Conservation (phyloP, 2,888 invertebrate genomes). For the Pherbina coryleti region DNA sequence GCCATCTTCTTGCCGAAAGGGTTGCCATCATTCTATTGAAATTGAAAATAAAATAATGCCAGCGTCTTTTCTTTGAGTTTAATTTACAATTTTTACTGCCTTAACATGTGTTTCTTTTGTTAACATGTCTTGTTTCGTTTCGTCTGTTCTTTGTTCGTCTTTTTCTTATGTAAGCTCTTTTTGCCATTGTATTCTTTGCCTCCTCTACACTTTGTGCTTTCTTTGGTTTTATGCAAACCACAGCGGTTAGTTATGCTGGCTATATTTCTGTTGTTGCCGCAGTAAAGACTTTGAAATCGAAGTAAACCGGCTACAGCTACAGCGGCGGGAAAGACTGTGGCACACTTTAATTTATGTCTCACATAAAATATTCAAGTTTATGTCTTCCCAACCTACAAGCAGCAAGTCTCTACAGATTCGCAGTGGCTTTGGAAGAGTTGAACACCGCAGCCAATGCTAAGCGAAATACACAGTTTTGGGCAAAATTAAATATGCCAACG, state of each 20-base stretch:
- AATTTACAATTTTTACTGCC: too few relatives aligned
- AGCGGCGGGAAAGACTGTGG: conserved; percentile 1
- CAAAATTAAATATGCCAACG: too few relatives aligned
- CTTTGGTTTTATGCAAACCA: neutral
- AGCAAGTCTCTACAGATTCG: neutral
- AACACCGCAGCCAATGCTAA: neutral
- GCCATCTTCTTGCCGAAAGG: too few relatives aligned
- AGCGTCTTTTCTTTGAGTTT: too few relatives aligned
- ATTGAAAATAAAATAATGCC: too few relatives aligned
- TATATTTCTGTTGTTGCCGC: neutral
- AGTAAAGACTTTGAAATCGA: too few relatives aligned
- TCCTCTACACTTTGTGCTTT: neutral
- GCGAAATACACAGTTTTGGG: too few relatives aligned
- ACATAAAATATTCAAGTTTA: conserved; percentile 42
- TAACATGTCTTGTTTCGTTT: neutral
- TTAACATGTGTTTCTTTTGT: neutral
- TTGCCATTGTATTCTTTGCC: too few relatives aligned
- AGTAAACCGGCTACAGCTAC: neutral
- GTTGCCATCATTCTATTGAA: too few relatives aligned
- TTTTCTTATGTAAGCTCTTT: neutral
- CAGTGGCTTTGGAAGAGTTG: too few relatives aligned
- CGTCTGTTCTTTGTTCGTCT: conserved; percentile 1
- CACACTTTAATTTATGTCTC: conserved; percentile 30
- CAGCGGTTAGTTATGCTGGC: too few relatives aligned
- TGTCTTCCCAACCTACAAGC: conserved; percentile 26